Evolutionary conservation across 2,113 vertebrate species (phyloP).

Genomic region (Lucifuga dentata): DNA sequence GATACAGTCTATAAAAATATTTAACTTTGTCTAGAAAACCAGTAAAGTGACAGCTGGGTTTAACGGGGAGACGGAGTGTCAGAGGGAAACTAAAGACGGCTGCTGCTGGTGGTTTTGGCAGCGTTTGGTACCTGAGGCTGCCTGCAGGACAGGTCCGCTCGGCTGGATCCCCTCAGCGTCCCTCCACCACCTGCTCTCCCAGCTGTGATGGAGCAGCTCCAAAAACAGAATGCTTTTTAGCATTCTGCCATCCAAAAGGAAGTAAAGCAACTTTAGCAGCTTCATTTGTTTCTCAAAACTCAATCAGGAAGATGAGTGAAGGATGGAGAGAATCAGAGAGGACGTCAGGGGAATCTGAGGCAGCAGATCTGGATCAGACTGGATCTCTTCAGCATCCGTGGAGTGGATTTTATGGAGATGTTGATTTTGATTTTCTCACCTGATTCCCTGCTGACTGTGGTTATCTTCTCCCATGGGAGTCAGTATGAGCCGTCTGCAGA

Average conservation of each 20-base stretch:
- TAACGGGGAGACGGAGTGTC: too few relatives aligned
- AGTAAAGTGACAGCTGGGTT: too few relatives aligned
- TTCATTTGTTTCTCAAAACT: conserved; percentile 51
- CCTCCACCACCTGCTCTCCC: conserved; percentile 69
- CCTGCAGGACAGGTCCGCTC: conserved; percentile 61
- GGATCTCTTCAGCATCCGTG: conserved; percentile 22
- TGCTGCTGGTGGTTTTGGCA: conserved; percentile 33
- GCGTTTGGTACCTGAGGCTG: conserved; percentile 59
- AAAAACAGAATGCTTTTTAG: conserved; percentile 54
- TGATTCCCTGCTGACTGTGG: too few relatives aligned
- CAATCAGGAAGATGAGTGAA: conserved; percentile 44
- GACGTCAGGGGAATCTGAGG: conserved; percentile 12
- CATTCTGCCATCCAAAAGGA: conserved; percentile 45
- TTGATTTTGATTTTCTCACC: too few relatives aligned
- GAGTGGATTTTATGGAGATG: conserved; percentile 9
- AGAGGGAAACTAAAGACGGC: conserved; percentile 5
- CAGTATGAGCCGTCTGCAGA: not conserved
- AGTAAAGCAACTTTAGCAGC: conserved; percentile 40
- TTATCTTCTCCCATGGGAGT: conserved; percentile 30
- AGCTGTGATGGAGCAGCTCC: conserved; percentile 67
- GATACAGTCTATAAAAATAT: too few relatives aligned
- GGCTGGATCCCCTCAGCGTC: conserved; percentile 54
- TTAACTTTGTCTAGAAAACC: too few relatives aligned
- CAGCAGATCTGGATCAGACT: conserved; percentile 22
- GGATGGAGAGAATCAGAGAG: conserved; percentile 24